Base-by-base conservation (phyloP, 2,113 vertebrate species). In the Elephas maximus region DNA sequence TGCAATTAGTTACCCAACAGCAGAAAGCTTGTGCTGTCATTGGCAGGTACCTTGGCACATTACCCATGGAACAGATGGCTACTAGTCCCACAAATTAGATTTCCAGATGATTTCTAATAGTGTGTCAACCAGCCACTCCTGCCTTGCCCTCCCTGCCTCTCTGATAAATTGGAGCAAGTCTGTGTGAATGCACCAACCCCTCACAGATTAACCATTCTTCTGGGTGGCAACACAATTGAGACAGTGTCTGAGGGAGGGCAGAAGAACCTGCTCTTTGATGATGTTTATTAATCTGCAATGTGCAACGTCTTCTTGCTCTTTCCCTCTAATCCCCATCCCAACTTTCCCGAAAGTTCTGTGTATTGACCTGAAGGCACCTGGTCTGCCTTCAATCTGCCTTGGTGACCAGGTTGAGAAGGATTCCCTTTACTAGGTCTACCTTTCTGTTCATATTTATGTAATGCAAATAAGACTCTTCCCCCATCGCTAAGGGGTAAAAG, bases 1-100 rank as follows among this genome's bases (percentile, higher is more conserved):
- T 92, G 92, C 96, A 98, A 98, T 98, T 98, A 98, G 97, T 97
- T 98, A 97, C 90, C 93, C 97, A 86, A 30, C 74, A 97, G 96
- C 97, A 97, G 93, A 98, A 96, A 97, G 94, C 97, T 96, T 95
- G 86, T 95, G 97, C 95, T 91, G 87, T 95, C 78, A 95, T 98
- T 98, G 98, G 98, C 98, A 98, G 96, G 96, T 98, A 98, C 84
- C 90, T 97, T 98, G 98, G 97, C 98, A 97, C 65, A 83, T 98
- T 96, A 98, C 97, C 97, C 98, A 96, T 90, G 80, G 92, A 99
- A 98, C 98, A 99, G 98, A 99, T 99, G 98, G 98, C 97, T 97
- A 96, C 69, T 95, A 95, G 97, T 97, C 97, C 97, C 96, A 98
- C 97, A 98, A 98, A 98, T 98, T 98, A 97, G 98, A 97, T 98